These are phyloP conservation scores for Drosophila elegans DNA, from an alignment of 1,140 invertebrate genomes.

Conservation along the genomic window DNA sequence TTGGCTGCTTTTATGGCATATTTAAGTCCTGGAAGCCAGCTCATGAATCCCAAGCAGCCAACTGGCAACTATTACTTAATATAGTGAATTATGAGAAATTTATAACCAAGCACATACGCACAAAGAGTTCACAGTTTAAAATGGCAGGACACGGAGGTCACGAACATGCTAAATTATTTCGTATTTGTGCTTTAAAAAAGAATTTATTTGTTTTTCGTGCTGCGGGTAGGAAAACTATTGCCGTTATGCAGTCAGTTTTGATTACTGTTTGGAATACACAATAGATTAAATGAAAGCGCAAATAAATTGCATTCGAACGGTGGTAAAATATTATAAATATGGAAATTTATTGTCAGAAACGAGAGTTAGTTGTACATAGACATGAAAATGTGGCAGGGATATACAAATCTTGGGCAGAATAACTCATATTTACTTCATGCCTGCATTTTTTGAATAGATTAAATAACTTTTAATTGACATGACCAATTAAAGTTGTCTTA, in stretches of 20 bases:
- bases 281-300: conserved; percentile 50
- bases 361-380: background rate
- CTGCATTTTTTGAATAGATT: background rate
- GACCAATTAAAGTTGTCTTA: conserved; percentile 7
- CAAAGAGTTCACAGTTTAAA: conserved; percentile 39
- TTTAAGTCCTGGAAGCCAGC: conserved; percentile 25
- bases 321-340: conserved; percentile 23
- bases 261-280: conserved; percentile 42
- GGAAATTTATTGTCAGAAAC: background rate
- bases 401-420: background rate
- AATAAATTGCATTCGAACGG: conserved; percentile 39
- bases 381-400: background rate
- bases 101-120: conserved; percentile 42
- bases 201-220: conserved; percentile 54
- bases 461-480: background rate
- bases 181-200: conserved; percentile 59
- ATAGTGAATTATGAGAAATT: conserved; percentile 67
- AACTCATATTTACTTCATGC: background rate
- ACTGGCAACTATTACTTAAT: conserved; percentile 67
- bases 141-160: conserved; percentile 15
- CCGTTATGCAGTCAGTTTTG: conserved; percentile 40
- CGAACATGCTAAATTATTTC: conserved; percentile 52
- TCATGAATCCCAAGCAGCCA: conserved; percentile 37
- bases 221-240: conserved; percentile 7
- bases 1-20: conserved; percentile 49